Base-by-base conservation (phyloP, 2,888 invertebrate species). In the Desoria tigrina region DNA sequence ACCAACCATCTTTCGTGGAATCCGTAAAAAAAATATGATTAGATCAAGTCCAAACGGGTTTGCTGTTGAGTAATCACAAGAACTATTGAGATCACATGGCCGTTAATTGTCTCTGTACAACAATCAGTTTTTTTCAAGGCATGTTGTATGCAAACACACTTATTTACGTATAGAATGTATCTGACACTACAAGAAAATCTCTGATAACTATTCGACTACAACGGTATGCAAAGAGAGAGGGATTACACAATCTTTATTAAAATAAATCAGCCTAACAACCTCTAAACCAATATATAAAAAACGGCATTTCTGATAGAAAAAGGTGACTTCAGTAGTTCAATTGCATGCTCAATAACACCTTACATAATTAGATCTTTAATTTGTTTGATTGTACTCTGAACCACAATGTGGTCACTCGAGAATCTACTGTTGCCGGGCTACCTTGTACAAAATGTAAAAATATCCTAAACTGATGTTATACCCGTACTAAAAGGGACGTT, bases 161-260 rank as follows among this genome's bases (percentile, higher is more conserved):
- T 32, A 32, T 32, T 32, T 32, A n/a, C 45, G 6, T n/a, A n/a
- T 9, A 18, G 45, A 45, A 45, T 45, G n/a, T 45, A 21, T 32
- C 32, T 32, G 32, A 32, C 32, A 32, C 32, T 11, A n/a, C n/a
- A n/a, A 32, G 32, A 32, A 32, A 32, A 32, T 32, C 32, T n/a
- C 16, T 45, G 45, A 21, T 45, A 6, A 21, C 9, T 21, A 49
- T 9, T n/a, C 7, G 14, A 16, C 23, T 51, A 21, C 4, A 24
- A 16, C 7, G 11, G 51, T 51, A 24, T 24, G 51, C 51, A 51
- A 51, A 51, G 23, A 51, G 23, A 26, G 14, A 51, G 45, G 45
- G 45, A 45, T 51, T 51, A 51, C 51, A 51, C 23, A 51, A 51
- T 51, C 9, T 51, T 51, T 51, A 51, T 24, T 24, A 51, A 51